A percentile compares a stretch with the other conserved stretches of the same genome.
phyloP scores from a whole-genome alignment of 2,113 vertebrate species.

The Formicarius rufipectus region DNA sequence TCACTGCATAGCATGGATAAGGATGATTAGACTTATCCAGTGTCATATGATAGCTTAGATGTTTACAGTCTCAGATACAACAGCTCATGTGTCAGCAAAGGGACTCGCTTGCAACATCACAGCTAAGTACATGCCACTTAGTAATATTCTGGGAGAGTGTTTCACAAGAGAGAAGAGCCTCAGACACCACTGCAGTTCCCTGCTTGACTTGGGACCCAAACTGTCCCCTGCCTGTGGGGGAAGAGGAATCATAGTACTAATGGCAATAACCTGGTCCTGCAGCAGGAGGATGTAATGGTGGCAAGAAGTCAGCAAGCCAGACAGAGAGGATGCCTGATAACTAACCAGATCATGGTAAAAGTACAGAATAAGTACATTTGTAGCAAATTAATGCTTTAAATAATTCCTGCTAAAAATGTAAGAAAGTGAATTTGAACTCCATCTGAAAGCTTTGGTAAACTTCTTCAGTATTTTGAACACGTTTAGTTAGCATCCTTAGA shows the following conservation, averaged over 20 bases:
- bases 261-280: neutral
- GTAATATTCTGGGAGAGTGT: neutral
- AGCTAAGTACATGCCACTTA: neutral
- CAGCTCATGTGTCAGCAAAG: constrained; percentile 19
- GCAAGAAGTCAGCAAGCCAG: neutral
- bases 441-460: neutral
- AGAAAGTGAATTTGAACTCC: neutral
- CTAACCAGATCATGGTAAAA: neutral
- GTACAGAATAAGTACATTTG: neutral
- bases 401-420: neutral
- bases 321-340: neutral
- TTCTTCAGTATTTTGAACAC: neutral
- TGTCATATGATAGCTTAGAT: constrained; percentile 33
- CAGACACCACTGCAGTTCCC: neutral
- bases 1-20: constrained; percentile 21
- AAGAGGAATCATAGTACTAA: neutral
- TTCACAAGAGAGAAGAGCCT: neutral
- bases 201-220: neutral
- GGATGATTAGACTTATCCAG: constrained; percentile 28
- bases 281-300: neutral
- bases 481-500: neutral
- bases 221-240: accelerated
- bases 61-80: constrained; percentile 21
- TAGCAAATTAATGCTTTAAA: neutral
- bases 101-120: neutral